phyloP scores from a whole-genome alignment of 2,113 vertebrate genomes.

The Lasiurus borealis region DNA sequence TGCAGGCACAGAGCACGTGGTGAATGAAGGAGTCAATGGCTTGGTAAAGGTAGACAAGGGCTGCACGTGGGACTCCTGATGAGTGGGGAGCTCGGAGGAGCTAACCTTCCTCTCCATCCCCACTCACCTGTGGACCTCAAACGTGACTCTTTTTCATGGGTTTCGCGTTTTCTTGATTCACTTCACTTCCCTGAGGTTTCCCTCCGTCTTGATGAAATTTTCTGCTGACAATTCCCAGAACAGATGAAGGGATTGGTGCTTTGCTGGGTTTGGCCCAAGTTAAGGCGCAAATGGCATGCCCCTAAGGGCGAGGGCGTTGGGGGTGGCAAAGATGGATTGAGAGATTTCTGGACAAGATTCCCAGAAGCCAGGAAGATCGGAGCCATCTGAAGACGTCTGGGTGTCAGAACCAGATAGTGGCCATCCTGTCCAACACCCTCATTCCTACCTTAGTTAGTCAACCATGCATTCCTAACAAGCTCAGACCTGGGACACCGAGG shows the following conservation, averaged over 20 bases:
- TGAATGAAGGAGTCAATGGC: neutral
- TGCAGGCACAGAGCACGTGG: neutral
- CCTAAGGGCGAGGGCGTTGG: neutral
- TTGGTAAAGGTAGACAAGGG: neutral
- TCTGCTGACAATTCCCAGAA: neutral
- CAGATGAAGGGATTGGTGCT: rapidly evolving
- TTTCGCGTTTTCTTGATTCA: neutral
- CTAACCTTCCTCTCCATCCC: neutral
- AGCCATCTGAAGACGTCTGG: neutral
- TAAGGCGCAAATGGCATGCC: neutral
- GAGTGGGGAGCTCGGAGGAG: neutral
- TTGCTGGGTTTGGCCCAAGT: neutral
- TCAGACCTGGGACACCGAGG: neutral
- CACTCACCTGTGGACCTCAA: neutral
- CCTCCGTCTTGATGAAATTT: neutral
- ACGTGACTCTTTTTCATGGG: neutral
- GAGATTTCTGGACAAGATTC: neutral
- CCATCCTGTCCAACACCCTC: neutral
- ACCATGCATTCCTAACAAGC: neutral
- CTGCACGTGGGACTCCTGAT: rapidly evolving
- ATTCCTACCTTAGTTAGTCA: neutral
- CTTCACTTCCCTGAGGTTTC: neutral
- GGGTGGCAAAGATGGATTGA: neutral
- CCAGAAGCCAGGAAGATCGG: neutral
- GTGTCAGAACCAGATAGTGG: neutral